Base-by-base conservation (phyloP, 2,113 vertebrate species). In the Labeo rohita region DNA sequence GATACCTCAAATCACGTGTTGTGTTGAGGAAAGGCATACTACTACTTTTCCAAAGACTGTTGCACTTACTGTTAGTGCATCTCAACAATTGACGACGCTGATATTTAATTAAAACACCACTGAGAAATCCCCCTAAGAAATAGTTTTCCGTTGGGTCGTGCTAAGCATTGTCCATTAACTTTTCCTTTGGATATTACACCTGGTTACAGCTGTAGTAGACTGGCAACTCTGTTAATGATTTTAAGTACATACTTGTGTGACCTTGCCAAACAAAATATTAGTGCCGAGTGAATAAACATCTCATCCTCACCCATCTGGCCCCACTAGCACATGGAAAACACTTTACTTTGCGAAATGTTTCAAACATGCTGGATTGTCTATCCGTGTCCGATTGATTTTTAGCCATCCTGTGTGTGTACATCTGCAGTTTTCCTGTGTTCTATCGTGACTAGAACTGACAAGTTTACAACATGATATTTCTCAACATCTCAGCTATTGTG, bases 191-290 rank as follows among this genome's bases (percentile, higher is more conserved):
- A 81, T 81, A 63, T 66, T 81, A 81, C 79, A 65, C 43, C 59
- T 81, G 79, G n/a, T 81, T 65, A 81, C 59, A 81, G 43, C 79
- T 81, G 59, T 81, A 81, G 43, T 65, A 45, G 39, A 65, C 59
- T 65, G 59, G 78, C n/a, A 65, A 65, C 78, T 47, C 56, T 65
- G 78, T 80, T 80, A 80, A 80, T 80, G 78, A 80, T 80, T 80
- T 80, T 47, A 80, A 28, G 39, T 47, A 45, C 28, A 80, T 45
- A 66, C 79, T 28, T 59, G 49, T 49, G 79, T 81, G 79, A 81
- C 59, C 79, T 81, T 81, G 79, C 79, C 79, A 66, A 81, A 81
- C 79, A 34, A 66, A 81, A 81, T 81, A 81, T 81, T 66, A 66
- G 79, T 49, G 59, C 59, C 79, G 23, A 81, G 43, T 81, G 61